These are phyloP conservation scores for Papilio polytes DNA, from an alignment of 1,140 invertebrate species.

Conservation along the genomic window DNA sequence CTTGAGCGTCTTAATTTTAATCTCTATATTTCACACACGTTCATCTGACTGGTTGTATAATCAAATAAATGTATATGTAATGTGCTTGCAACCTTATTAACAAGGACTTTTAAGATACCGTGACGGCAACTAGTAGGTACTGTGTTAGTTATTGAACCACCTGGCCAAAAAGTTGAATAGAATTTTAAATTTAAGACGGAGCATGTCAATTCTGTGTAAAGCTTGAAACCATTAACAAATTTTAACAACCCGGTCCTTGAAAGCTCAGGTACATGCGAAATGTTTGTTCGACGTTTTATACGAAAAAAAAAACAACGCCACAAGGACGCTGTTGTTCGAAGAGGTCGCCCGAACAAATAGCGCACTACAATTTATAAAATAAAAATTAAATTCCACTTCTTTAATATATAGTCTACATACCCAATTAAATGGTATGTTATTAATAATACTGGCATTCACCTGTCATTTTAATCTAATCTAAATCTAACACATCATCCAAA, in stretches of 20 bases:
- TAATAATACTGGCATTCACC: constrained; percentile 63
- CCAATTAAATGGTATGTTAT: constrained; percentile 67
- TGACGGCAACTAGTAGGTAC: background rate
- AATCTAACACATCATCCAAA: background rate
- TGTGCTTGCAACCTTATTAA: background rate
- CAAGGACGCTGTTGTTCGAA: constrained; percentile 22
- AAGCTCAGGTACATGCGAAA: constrained; percentile 35
- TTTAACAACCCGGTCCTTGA: constrained; percentile 29
- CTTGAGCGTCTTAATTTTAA: constrained; percentile 9
- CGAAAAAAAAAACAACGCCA: constrained; percentile 3
- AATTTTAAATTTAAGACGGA: background rate
- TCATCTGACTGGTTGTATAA: background rate
- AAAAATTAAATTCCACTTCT: constrained; percentile 37
- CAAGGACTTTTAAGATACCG: background rate
- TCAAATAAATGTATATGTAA: background rate
- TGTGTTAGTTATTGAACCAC: background rate
- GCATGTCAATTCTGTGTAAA: constrained; percentile 11
- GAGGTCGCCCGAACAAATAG: constrained; percentile 24
- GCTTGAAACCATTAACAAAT: constrained; percentile 22
- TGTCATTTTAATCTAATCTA: constrained; percentile 56
- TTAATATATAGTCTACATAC: constrained; percentile 53
- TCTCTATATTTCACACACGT: background rate
- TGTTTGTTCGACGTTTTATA: constrained; percentile 28
- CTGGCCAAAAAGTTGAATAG: background rate
- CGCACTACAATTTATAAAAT: constrained; percentile 28